A percentile compares a stretch with the other conserved stretches of the same genome.
These are phyloP conservation scores for Smutsia temminckii DNA, from an alignment of 2,797 vertebrate species.

Conservation along the genomic window DNA sequence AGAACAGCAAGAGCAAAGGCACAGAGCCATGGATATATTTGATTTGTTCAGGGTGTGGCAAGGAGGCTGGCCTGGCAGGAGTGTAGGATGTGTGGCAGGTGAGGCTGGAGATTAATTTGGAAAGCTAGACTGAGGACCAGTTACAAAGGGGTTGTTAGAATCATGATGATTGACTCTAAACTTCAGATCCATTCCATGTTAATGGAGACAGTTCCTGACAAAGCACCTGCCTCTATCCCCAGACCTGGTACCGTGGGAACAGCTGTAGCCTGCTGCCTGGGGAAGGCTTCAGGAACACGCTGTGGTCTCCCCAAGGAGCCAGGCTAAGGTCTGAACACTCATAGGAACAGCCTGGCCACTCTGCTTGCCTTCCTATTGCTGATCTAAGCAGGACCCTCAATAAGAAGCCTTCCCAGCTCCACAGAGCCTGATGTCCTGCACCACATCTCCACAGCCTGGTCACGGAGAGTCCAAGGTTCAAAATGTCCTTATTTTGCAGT, in stretches of 20 bases:
- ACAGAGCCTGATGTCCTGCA: not conserved
- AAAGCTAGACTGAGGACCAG: not conserved
- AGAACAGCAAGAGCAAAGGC: not conserved
- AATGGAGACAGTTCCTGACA: not conserved
- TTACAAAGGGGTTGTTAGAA: not conserved
- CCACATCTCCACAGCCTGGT: not conserved
- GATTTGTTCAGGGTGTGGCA: not conserved
- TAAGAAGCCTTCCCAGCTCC: not conserved
- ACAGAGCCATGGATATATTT: not conserved
- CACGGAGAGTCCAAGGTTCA: conserved; percentile 56
- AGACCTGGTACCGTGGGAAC: not conserved
- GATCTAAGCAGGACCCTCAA: not conserved
- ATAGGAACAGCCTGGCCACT: not conserved
- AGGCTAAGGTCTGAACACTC: not conserved
- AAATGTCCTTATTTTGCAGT: conserved; percentile 77
- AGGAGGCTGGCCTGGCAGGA: not conserved
- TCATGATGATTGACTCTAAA: not conserved
- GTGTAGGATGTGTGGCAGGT: not conserved
- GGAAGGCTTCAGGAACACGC: not conserved
- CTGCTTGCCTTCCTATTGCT: not conserved
- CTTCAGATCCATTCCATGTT: not conserved
- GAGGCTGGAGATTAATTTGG: not conserved
- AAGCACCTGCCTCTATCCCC: not conserved
- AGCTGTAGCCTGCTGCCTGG: not conserved
- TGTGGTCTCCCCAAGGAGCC: not conserved